These are phyloP conservation scores for Bombus turneri DNA, from an alignment of 1,140 invertebrate genomes.

Conservation along the genomic window DNA sequence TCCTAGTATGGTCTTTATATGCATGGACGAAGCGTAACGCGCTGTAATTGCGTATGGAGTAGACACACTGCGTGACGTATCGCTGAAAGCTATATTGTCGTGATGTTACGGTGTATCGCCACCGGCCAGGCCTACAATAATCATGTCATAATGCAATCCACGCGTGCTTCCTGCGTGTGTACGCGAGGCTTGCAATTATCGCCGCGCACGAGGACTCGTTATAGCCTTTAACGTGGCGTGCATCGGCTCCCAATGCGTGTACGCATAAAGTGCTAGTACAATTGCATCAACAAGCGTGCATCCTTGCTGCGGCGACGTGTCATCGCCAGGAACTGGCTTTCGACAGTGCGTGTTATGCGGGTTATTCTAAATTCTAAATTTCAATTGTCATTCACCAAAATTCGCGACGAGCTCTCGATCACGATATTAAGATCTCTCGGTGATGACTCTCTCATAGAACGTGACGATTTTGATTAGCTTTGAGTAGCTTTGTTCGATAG, in stretches of 20 bases:
- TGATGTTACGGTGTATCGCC: conserved; percentile 62
- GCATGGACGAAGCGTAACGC: conserved; percentile 54
- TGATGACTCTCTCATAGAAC: not conserved
- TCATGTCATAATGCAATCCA: conserved; percentile 79
- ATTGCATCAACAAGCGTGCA: conserved; percentile 60
- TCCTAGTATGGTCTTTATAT: conserved; percentile 13
- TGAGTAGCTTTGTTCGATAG: not conserved
- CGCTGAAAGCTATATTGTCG: conserved; percentile 64
- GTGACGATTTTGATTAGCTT: not conserved
- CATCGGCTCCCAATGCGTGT: conserved; percentile 62
- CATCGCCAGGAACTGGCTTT: conserved; percentile 52
- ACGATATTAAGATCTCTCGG: not conserved
- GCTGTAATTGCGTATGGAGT: conserved; percentile 67
- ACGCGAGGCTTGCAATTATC: conserved; percentile 68
- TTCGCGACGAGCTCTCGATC: not conserved
- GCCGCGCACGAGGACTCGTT: conserved; percentile 66
- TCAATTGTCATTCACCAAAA: not conserved
- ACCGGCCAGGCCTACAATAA: conserved; percentile 73
- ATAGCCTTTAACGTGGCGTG: conserved; percentile 67
- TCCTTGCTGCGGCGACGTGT: conserved; percentile 50
- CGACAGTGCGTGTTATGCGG: conserved; percentile 2
- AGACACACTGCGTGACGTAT: conserved; percentile 67
- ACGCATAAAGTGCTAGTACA: conserved; percentile 57
- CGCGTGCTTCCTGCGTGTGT: conserved; percentile 65
- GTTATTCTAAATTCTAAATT: conserved; percentile 29